A percentile compares a stretch with the other conserved stretches of the same genome.
Conservation (phyloP, 2,888 invertebrate genomes). For the Rhopalosiphum nymphaeae region DNA sequence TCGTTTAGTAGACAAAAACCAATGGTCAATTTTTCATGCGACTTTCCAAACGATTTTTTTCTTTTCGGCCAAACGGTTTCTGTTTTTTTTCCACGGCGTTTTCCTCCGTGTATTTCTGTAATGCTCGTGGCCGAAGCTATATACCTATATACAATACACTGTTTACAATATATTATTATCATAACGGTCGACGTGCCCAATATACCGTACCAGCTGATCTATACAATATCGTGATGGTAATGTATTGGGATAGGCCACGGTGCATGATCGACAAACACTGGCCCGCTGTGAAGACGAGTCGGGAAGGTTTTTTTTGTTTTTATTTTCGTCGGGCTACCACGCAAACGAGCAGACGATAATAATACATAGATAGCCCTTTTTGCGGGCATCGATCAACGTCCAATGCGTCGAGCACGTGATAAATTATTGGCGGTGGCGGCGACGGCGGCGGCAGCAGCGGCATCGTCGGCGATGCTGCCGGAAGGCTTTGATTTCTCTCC, state of each 20-base stretch:
- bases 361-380: neutral
- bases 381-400: slow-evolving; percentile 38
- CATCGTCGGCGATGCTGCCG: slow-evolving; percentile 41
- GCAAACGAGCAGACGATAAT: neutral
- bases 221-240: neutral
- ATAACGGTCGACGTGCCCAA: neutral
- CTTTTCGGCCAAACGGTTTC: neutral
- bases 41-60: neutral
- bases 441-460: slow-evolving; percentile 8
- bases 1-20: neutral
- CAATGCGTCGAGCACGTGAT: neutral
- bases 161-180: neutral
- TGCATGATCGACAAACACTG: neutral
- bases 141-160: neutral
- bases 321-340: neutral
- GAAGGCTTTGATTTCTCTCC: slow-evolving; percentile 63
- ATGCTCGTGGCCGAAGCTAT: neutral
- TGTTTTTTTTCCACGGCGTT: neutral
- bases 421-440: slow-evolving; percentile 33
- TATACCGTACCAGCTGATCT: neutral
- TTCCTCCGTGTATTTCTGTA: neutral
- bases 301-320: neutral
- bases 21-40: neutral
- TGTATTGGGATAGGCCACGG: neutral
- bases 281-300: neutral